phyloP scores from a whole-genome alignment of 2,113 vertebrate genomes.

The Vidua macroura region DNA sequence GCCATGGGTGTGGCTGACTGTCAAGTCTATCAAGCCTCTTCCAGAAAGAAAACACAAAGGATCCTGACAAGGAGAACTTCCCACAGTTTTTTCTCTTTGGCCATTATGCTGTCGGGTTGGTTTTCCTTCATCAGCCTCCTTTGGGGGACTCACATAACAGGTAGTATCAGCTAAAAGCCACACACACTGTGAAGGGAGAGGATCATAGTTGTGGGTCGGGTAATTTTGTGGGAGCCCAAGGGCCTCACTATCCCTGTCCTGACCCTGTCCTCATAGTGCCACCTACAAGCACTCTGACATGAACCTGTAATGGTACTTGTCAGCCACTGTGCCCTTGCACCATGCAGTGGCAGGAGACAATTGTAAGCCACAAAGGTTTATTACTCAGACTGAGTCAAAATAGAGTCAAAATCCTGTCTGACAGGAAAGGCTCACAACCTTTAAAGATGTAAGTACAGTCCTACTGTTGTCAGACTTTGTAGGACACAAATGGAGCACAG shows the following conservation, averaged over 20 bases:
- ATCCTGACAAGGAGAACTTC: background rate
- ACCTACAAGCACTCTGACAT: background rate
- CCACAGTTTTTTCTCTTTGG: background rate
- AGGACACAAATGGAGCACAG: background rate
- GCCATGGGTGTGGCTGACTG: background rate
- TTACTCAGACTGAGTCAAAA: background rate
- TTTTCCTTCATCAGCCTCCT: background rate
- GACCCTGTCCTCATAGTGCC: background rate
- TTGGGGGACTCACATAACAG: background rate
- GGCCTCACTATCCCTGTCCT: background rate
- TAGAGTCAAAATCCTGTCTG: background rate
- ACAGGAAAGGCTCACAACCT: background rate
- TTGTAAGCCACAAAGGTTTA: background rate
- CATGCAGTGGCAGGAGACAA: background rate
- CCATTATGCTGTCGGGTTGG: background rate
- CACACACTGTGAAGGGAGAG: rapidly evolving
- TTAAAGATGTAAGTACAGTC: background rate
- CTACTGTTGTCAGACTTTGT: background rate
- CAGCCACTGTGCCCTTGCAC: background rate
- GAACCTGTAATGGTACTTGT: too few relatives aligned
- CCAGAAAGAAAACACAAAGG: background rate
- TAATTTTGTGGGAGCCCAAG: background rate
- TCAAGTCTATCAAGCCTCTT: background rate
- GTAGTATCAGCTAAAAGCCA: background rate
- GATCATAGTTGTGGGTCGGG: background rate